phyloP scores from a whole-genome alignment of 2,888 invertebrate genomes.

The Aleiodes leptofemur region DNA sequence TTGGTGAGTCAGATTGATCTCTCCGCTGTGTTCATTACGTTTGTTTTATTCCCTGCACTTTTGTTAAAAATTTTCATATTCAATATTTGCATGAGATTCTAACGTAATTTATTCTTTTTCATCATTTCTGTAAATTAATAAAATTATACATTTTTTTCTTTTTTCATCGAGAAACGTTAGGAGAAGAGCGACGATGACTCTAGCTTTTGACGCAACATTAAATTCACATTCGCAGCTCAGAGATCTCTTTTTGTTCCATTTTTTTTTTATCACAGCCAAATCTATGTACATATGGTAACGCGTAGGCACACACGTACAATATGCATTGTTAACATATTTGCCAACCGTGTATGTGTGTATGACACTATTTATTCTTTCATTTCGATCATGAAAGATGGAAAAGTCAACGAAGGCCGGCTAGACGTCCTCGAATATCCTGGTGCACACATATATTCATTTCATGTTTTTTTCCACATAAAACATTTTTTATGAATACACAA shows the following conservation, averaged over 20 bases:
- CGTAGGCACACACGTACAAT: slow-evolving; percentile 42
- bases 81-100: background rate
- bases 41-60: background rate
- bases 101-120: too few species aligned
- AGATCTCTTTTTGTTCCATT: slow-evolving; percentile 24
- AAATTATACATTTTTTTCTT: background rate
- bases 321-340: slow-evolving; percentile 42
- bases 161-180: slow-evolving; percentile 35
- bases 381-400: slow-evolving; percentile 34
- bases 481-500: slow-evolving; percentile 19
- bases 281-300: slow-evolving; percentile 45
- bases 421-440: slow-evolving; percentile 15
- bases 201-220: slow-evolving; percentile 37
- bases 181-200: slow-evolving; percentile 44
- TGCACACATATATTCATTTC: slow-evolving; percentile 21
- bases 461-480: slow-evolving; percentile 30
- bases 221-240: slow-evolving; percentile 36
- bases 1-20: background rate
- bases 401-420: slow-evolving; percentile 32
- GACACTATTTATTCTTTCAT: slow-evolving; percentile 31
- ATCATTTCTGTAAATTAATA: background rate
- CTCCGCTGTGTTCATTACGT: background rate
- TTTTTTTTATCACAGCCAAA: slow-evolving; percentile 48
- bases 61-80: slow-evolving; percentile 10
- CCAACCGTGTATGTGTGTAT: slow-evolving; percentile 34